phyloP scores from a whole-genome alignment of 2,888 invertebrate genomes.

The Miltochrista miniata region DNA sequence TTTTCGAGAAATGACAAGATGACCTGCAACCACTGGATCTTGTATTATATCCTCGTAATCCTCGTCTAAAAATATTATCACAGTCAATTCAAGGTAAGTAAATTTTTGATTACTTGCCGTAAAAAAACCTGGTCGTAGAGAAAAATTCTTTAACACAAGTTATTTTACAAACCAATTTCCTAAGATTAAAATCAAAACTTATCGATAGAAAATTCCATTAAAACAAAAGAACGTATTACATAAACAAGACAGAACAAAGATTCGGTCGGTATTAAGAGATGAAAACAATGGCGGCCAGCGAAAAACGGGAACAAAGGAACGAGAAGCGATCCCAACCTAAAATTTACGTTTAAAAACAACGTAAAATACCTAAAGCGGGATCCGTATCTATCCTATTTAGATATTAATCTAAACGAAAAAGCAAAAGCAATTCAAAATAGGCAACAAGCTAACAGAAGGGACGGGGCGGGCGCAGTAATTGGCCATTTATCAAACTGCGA shows the following conservation, averaged over 20 bases:
- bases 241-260: constrained; percentile 58
- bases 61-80: too few relatives aligned
- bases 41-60: too few relatives aligned
- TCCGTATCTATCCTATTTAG: constrained; percentile 84
- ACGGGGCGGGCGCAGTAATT: constrained; percentile 80
- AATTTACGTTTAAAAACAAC: constrained; percentile 84
- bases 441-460: constrained; percentile 84
- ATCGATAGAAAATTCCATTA: constrained; percentile 42
- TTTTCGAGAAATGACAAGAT: too few relatives aligned
- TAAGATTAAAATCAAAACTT: constrained; percentile 42
- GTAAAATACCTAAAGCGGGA: constrained; percentile 80
- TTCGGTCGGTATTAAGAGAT: constrained; percentile 44
- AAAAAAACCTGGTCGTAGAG: too few relatives aligned
- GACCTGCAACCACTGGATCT: too few relatives aligned
- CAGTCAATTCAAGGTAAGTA: too few relatives aligned
- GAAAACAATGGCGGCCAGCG: constrained; percentile 64
- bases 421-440: constrained; percentile 84
- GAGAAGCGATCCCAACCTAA: constrained; percentile 44
- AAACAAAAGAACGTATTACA: constrained; percentile 57
- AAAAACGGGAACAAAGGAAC: constrained; percentile 65
- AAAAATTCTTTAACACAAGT: too few relatives aligned
- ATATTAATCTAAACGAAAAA: constrained; percentile 84
- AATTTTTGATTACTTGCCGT: too few relatives aligned
- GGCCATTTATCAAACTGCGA: constrained; percentile 84
- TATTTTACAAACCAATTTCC: constrained; percentile 29